Percentiles rank a stretch among this genome's conserved stretches.
These are phyloP conservation scores for Gastrophryne carolinensis DNA, from an alignment of 2,797 vertebrate species.

Conservation along the genomic window DNA sequence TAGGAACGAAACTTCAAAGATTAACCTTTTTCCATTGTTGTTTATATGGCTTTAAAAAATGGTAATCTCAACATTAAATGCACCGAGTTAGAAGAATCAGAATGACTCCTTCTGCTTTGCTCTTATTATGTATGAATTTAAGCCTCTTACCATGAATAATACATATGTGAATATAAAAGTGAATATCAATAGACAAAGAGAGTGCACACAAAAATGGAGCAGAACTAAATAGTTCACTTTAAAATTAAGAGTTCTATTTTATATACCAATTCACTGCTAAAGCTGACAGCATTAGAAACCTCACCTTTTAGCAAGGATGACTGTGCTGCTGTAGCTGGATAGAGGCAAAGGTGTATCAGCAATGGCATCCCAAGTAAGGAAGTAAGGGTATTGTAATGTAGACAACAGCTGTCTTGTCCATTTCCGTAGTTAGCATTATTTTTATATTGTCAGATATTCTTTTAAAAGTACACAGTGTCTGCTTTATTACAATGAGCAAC, in stretches of 20 bases:
- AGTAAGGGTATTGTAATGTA: no score
- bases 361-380: no score
- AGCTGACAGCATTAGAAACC: conserved; percentile 12
- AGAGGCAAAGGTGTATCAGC: conserved; percentile 8
- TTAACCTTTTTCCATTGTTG: conserved; percentile 47
- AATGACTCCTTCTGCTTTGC: conserved; percentile 47
- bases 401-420: no score
- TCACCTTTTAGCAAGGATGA: conserved; percentile 14
- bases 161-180: conserved; percentile 51
- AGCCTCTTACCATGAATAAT: conserved; percentile 53
- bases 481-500: no score
- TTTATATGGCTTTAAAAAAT: conserved; percentile 52
- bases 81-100: conserved; percentile 51
- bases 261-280: conserved; percentile 7
- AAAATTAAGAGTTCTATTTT: conserved; percentile 18
- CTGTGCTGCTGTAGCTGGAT: background rate
- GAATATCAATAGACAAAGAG: conserved; percentile 41
- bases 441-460: no score
- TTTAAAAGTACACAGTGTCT: no score
- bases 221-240: conserved; percentile 13
- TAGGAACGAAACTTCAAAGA: conserved; percentile 36
- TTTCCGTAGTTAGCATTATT: no score
- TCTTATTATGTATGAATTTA: conserved; percentile 53
- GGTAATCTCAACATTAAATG: conserved; percentile 54
- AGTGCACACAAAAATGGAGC: conserved; percentile 32